Base-by-base conservation (phyloP, 1,140 invertebrate genomes). In the Trichonephila inaurata region DNA sequence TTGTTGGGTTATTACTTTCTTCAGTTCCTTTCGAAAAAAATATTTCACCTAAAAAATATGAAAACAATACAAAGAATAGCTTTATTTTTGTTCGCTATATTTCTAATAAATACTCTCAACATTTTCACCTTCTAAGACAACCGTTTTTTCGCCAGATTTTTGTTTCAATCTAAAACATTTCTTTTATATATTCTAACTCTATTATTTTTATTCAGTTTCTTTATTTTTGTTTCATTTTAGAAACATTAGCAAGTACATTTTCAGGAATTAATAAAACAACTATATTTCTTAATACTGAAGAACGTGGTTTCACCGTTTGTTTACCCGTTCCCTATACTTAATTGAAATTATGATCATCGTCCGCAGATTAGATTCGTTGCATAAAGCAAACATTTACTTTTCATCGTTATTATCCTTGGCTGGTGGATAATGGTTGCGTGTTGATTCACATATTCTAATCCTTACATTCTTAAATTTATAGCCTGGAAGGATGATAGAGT, bases 281-380 rank as follows among this genome's bases (percentile, higher is more conserved):
- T 24, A 16, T 44, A 62, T 60, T 51, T 69, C 44, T 33, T 51
- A 51, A 28, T 8, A n/a, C 21, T 21, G 60, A 61, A 66, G n/a
- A 51, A 21, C 83, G 33, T 69, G 89, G 40, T 64, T 83, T 83
- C 16, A 18, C 10, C 33, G 16, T 83, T 64, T 91, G 69, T 82
- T 91, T 91, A 83, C 44, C 7, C 33, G 61, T 62, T 21, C 19
- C 24, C 28, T 33, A 90, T 62, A 62, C 60, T 83, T 83, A 83
- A 85, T 85, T 85, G 77, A 92, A 85, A 92, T 92, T 92, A 92
- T 44, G n/a, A 92, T 83, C 62, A 69, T 24, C 61, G 12, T 66
- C 28, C 8, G 19, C n/a, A 81, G 28, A 92, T 85, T 58, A 51
- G 12, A 85, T 66, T 66, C 62, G 61, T 92, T 85, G 60, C 85